phyloP scores from a whole-genome alignment of 2,888 invertebrate species.

The Encarsia formosa region DNA sequence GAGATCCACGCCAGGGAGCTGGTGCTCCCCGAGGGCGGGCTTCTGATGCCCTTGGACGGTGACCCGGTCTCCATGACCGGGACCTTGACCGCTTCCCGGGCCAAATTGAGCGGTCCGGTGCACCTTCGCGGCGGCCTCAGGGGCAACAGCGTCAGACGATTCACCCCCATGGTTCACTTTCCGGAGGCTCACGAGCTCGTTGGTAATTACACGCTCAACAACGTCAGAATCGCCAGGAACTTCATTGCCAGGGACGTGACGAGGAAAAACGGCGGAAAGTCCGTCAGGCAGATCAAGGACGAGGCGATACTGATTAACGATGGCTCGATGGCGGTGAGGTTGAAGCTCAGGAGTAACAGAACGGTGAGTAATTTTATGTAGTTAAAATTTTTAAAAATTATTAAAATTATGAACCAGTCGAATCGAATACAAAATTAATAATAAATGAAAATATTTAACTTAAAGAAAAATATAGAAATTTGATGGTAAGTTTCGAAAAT shows the following conservation, averaged over 20 bases:
- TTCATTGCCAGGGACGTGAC: conserved; percentile 46
- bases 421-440: too few species aligned
- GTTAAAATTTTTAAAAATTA: too few species aligned
- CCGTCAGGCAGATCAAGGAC: conserved; percentile 42
- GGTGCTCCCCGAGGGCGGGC: conserved; percentile 28
- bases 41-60: conserved; percentile 38
- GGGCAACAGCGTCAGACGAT: conserved; percentile 48
- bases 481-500: too few species aligned
- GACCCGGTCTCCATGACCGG: conserved; percentile 29
- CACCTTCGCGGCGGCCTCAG: conserved; percentile 51
- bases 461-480: too few species aligned
- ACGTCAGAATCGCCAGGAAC: conserved; percentile 51
- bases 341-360: conserved; percentile 46
- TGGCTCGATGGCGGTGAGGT: conserved; percentile 42
- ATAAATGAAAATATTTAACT: conserved; percentile 23
- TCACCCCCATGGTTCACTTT: conserved; percentile 52
- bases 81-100: conserved; percentile 29
- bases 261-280: conserved; percentile 33
- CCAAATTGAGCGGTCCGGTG: conserved; percentile 48
- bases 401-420: too few species aligned
- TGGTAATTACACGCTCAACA: conserved; percentile 50
- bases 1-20: conserved; percentile 31
- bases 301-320: conserved; percentile 45
- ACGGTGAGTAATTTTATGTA: conserved; percentile 38
- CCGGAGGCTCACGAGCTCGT: conserved; percentile 48